Conservation (phyloP, 2,888 invertebrate genomes). For the Agapostemon virescens region DNA sequence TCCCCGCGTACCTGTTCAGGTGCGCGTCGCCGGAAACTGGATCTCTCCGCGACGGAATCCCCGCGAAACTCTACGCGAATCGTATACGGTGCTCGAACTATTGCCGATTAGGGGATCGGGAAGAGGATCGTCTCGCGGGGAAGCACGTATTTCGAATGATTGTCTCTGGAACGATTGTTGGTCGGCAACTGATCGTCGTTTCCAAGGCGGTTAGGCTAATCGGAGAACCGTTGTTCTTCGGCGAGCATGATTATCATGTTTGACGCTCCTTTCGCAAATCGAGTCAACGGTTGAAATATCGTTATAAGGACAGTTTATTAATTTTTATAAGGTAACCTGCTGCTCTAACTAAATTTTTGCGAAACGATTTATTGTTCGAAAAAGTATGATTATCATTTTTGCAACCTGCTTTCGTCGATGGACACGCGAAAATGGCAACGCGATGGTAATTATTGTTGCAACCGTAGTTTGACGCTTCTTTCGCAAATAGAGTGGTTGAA, state of each 20-base stretch:
- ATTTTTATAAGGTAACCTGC: too few species aligned
- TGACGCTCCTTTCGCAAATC: too few species aligned
- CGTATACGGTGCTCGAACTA: conserved; percentile 2
- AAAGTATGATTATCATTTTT: too few species aligned
- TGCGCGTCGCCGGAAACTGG: neutral
- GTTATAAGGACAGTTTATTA: too few species aligned
- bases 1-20: neutral
- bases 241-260: neutral
- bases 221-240: neutral
- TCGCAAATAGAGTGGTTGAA: too few species aligned
- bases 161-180: conserved; percentile 5
- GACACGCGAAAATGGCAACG: too few species aligned
- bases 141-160: neutral
- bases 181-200: neutral
- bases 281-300: too few species aligned
- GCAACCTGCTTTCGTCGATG: too few species aligned
- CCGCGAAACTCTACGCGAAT: neutral
- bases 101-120: neutral
- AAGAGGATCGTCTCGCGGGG: neutral
- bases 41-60: neutral
- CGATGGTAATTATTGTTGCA: too few species aligned
- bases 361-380: too few species aligned
- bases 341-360: too few species aligned
- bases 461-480: too few species aligned
- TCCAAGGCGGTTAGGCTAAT: neutral